These are phyloP conservation scores for Drosophila anomalata DNA, from an alignment of 2,888 invertebrate species.

Conservation along the genomic window DNA sequence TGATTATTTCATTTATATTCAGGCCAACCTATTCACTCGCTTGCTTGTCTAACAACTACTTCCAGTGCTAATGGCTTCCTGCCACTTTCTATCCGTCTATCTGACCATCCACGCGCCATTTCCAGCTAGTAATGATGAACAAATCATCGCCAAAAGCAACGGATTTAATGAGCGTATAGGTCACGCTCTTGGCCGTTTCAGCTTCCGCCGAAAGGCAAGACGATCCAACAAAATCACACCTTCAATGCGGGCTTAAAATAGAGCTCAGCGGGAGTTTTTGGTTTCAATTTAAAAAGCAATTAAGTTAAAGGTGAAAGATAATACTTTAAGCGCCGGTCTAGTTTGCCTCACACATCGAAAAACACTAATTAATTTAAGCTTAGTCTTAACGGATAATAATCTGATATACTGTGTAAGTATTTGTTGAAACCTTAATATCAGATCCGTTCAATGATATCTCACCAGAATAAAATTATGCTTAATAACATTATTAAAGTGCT, in stretches of 20 bases:
- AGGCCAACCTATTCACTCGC: constrained; percentile 31
- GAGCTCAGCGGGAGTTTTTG: constrained; percentile 45
- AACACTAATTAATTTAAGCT: neutral
- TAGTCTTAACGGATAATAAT: neutral
- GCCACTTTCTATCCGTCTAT: constrained; percentile 40
- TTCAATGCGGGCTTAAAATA: constrained; percentile 43
- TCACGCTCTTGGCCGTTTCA: constrained; percentile 63
- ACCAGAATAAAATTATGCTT: neutral
- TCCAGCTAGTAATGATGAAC: constrained; percentile 45
- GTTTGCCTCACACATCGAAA: neutral
- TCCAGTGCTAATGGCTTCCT: constrained; percentile 47
- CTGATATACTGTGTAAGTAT: neutral
- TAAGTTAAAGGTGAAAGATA: constrained; percentile 49
- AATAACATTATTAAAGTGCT: constrained; percentile 20
- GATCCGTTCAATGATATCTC: neutral
- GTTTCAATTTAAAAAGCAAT: constrained; percentile 52
- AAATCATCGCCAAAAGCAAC: constrained; percentile 46
- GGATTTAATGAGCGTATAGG: constrained; percentile 64
- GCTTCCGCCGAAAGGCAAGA: constrained; percentile 32
- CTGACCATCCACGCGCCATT: constrained; percentile 52
- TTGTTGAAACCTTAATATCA: neutral
- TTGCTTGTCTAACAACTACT: constrained; percentile 43
- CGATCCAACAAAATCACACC: constrained; percentile 50
- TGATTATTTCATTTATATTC: constrained; percentile 69
- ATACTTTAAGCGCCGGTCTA: constrained; percentile 28